Evolutionary conservation across 2,888 invertebrate species (phyloP).

Genomic region (Alloscopus bannaensis): DNA sequence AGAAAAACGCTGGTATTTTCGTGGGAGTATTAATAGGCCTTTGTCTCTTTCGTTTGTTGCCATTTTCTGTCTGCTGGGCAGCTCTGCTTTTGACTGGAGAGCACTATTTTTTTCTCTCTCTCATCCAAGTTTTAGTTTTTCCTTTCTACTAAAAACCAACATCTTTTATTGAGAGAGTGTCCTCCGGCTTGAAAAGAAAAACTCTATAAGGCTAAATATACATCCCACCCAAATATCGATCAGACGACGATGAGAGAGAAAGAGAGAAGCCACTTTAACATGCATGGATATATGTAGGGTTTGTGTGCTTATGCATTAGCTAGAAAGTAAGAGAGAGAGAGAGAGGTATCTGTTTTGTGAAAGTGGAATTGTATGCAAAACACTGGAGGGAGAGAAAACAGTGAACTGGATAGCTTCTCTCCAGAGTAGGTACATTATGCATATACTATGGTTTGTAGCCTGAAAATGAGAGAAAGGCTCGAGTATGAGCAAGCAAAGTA

Average conservation of each 20-base stretch:
- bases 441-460: too few species aligned
- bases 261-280: too few species aligned
- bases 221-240: constrained; percentile 56
- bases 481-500: background rate
- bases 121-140: background rate
- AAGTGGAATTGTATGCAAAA: constrained; percentile 21
- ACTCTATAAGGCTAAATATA: constrained; percentile 10
- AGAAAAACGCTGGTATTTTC: constrained; percentile 1
- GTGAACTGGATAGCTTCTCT: background rate
- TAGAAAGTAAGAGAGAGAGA: too few species aligned
- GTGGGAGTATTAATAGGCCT: constrained; percentile 4
- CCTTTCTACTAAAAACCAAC: background rate
- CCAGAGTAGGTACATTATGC: background rate
- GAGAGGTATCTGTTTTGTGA: background rate
- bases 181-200: background rate
- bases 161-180: background rate
- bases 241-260: too few species aligned
- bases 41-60: background rate
- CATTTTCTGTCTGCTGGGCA: background rate
- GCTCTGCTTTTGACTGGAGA: background rate
- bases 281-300: too few species aligned
- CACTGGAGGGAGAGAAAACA: background rate
- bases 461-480: too few species aligned
- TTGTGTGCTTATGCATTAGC: too few species aligned
- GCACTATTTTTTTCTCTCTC: background rate